A percentile compares a stretch with the other conserved stretches of the same genome.
phyloP scores from a whole-genome alignment of 2,888 invertebrate genomes.

The Macrosoma leucophasiata region DNA sequence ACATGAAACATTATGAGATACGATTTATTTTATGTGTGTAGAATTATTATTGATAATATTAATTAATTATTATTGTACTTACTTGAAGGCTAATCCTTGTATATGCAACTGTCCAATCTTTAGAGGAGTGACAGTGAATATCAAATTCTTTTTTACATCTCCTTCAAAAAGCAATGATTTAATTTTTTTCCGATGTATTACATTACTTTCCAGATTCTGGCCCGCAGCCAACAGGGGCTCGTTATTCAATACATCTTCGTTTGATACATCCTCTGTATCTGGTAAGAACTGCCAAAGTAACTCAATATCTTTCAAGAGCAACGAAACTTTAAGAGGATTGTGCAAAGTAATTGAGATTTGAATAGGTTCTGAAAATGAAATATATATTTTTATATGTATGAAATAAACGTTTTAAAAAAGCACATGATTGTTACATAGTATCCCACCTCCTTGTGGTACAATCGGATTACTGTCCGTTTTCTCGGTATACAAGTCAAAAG shows the following conservation, averaged over 20 bases:
- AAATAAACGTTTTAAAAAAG: background rate
- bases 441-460: slow-evolving; percentile 81
- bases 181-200: slow-evolving; percentile 75
- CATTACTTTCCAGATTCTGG: slow-evolving; percentile 42
- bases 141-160: slow-evolving; percentile 77
- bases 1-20: too few species aligned
- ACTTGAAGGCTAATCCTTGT: slow-evolving; percentile 82
- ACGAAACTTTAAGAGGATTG: slow-evolving; percentile 84
- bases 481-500: slow-evolving; percentile 82
- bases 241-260: slow-evolving; percentile 40
- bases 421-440: background rate
- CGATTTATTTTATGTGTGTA: too few species aligned
- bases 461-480: slow-evolving; percentile 81
- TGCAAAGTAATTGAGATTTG: slow-evolving; percentile 84
- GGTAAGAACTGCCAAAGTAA: slow-evolving; percentile 82
- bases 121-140: slow-evolving; percentile 83
- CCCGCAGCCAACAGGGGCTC: slow-evolving; percentile 49
- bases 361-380: slow-evolving; percentile 80
- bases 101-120: slow-evolving; percentile 83
- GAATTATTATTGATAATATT: too few species aligned
- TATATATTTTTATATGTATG: slow-evolving; percentile 1
- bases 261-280: slow-evolving; percentile 34
- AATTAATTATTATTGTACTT: slow-evolving; percentile 50
- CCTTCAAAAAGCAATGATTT: slow-evolving; percentile 75
- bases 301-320: slow-evolving; percentile 81